Evolutionary conservation across 1,140 invertebrate species (phyloP).

Genomic region (Brachionus angularis): DNA sequence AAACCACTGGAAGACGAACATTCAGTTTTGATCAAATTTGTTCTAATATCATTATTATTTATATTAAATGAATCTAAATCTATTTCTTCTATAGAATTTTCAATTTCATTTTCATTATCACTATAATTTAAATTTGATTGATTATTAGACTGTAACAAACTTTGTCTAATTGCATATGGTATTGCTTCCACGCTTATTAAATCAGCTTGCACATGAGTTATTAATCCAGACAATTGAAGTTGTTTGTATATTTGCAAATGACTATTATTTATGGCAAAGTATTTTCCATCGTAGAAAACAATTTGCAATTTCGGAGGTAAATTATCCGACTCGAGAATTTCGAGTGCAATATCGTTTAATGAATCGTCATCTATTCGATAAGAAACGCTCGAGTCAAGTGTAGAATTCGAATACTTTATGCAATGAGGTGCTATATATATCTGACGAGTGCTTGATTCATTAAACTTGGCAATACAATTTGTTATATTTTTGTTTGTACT

Average conservation of each 20-base stretch:
- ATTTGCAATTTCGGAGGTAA: conserved; percentile 41
- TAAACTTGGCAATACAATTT: not conserved
- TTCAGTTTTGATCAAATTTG: too few relatives aligned
- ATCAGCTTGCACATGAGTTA: conserved; percentile 43
- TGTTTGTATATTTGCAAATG: conserved; percentile 44
- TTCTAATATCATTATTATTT: too few relatives aligned
- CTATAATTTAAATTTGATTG: conserved; percentile 19
- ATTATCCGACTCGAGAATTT: conserved; percentile 43
- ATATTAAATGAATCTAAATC: not conserved
- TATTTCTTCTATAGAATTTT: not conserved
- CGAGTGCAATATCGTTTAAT: conserved; percentile 28
- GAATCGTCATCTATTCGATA: conserved; percentile 42
- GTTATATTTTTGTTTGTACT: not conserved
- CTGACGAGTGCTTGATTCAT: conserved; percentile 34
- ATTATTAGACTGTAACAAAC: conserved; percentile 18
- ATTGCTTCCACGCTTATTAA: conserved; percentile 35
- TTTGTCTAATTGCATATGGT: conserved; percentile 18
- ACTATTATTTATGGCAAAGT: conserved; percentile 40
- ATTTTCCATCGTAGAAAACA: conserved; percentile 39
- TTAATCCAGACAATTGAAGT: conserved; percentile 28
- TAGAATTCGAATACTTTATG: conserved; percentile 32
- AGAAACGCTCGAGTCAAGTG: conserved; percentile 17
- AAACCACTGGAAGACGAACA: conserved; percentile 21
- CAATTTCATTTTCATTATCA: conserved; percentile 4
- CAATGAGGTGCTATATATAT: conserved; percentile 41